These are phyloP conservation scores for Albula goreensis DNA, from an alignment of 2,113 vertebrate species.

Conservation along the genomic window DNA sequence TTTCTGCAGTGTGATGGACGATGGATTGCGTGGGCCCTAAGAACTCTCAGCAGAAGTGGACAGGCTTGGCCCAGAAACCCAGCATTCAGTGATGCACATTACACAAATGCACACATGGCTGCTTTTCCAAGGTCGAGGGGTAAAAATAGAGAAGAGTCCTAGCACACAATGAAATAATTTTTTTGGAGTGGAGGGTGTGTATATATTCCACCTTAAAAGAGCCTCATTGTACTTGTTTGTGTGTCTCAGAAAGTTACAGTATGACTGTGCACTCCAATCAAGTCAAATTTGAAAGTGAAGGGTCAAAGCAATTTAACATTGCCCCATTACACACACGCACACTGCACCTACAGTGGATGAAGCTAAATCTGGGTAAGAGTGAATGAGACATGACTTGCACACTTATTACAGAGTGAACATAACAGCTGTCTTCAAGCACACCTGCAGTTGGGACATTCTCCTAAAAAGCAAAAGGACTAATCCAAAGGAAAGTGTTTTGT, in stretches of 20 bases:
- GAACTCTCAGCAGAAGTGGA: not conserved
- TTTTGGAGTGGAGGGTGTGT: not conserved
- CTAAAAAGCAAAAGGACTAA: not conserved
- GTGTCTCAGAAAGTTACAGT: not conserved
- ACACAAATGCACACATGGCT: conserved; percentile 19
- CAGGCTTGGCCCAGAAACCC: conserved; percentile 8
- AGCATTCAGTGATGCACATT: not conserved
- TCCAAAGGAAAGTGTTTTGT: not conserved
- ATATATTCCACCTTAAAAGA: not conserved
- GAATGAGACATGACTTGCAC: too few relatives aligned
- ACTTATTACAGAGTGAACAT: too few relatives aligned
- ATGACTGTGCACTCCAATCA: too few relatives aligned
- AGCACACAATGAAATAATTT: conserved; percentile 13
- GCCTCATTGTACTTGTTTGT: not conserved
- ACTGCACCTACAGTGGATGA: too few relatives aligned
- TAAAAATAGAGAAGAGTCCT: conserved; percentile 24
- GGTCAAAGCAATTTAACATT: too few relatives aligned
- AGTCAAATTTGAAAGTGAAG: too few relatives aligned
- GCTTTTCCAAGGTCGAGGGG: conserved; percentile 9
- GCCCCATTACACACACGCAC: too few relatives aligned
- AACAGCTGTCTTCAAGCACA: not conserved
- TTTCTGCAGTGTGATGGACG: too few relatives aligned
- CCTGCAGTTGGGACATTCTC: not conserved
- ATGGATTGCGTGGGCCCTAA: not conserved
- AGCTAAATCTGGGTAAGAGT: too few relatives aligned